Conservation (phyloP, 2,797 vertebrate species). For the Gallinago nigripennis region DNA sequence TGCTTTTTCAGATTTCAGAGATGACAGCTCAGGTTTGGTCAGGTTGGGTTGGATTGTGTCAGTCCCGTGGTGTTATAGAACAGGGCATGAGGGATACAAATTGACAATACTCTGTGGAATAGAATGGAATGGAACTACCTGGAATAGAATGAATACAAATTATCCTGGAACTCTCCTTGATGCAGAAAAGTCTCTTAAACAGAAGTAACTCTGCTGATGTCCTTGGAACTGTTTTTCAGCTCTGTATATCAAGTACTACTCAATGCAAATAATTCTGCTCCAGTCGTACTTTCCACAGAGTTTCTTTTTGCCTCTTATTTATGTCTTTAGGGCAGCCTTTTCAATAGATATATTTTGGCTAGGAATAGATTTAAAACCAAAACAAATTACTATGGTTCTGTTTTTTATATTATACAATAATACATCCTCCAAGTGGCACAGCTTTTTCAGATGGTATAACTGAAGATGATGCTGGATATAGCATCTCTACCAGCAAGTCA, state of each 20-base stretch:
- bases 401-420: background rate
- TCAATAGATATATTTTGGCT: background rate
- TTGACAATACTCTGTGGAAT: background rate
- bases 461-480: background rate
- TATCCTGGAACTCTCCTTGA: background rate
- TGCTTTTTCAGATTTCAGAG: background rate
- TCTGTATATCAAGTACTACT: background rate
- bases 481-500: background rate
- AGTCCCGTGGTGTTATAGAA: background rate
- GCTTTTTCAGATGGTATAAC: background rate
- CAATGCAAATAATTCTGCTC: background rate
- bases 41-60: background rate
- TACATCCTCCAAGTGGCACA: background rate
- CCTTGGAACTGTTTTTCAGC: background rate
- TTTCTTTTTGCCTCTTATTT: background rate
- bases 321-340: background rate
- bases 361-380: background rate
- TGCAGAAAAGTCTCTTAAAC: background rate
- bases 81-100: background rate
- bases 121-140: background rate
- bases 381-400: background rate
- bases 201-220: slow-evolving; percentile 7
- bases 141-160: background rate
- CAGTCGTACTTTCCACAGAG: background rate
- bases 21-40: background rate